Percentiles rank a stretch among this genome's conserved stretches.
These are phyloP conservation scores for Alectura lathami DNA, from an alignment of 2,113 vertebrate species.

Conservation along the genomic window DNA sequence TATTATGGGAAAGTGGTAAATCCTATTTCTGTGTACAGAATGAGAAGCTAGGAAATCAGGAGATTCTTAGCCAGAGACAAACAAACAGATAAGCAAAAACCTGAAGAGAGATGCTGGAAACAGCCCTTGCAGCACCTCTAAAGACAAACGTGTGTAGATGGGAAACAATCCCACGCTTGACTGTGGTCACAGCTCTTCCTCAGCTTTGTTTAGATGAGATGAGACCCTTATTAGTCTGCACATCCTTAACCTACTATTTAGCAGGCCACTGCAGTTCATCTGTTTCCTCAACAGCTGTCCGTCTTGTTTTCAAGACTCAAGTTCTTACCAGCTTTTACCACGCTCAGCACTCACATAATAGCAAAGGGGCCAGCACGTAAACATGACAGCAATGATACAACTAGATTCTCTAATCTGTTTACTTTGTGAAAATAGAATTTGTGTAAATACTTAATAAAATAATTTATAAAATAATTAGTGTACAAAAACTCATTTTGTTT, in stretches of 20 bases:
- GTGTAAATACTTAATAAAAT: not conserved
- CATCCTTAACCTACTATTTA: not conserved
- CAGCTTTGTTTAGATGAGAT: not conserved
- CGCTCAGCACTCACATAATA: not conserved
- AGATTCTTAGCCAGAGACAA: not conserved
- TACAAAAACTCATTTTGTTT: not conserved
- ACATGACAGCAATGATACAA: not conserved
- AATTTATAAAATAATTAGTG: not conserved
- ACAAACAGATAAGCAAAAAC: no score
- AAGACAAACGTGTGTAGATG: rapidly evolving
- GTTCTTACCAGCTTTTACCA: not conserved
- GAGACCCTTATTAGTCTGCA: not conserved
- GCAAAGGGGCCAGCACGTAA: not conserved
- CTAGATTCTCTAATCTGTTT: not conserved
- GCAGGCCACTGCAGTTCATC: not conserved
- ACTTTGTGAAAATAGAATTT: not conserved
- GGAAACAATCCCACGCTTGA: not conserved
- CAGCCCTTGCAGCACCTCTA: not conserved
- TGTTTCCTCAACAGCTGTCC: not conserved
- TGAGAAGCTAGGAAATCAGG: not conserved
- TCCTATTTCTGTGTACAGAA: not conserved
- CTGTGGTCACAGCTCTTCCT: not conserved
- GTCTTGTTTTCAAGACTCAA: not conserved
- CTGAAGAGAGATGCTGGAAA: not conserved
- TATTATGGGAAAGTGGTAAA: not conserved